Base-by-base conservation (phyloP, 1,140 invertebrate species). In the Leptinotarsa undecemlineata region DNA sequence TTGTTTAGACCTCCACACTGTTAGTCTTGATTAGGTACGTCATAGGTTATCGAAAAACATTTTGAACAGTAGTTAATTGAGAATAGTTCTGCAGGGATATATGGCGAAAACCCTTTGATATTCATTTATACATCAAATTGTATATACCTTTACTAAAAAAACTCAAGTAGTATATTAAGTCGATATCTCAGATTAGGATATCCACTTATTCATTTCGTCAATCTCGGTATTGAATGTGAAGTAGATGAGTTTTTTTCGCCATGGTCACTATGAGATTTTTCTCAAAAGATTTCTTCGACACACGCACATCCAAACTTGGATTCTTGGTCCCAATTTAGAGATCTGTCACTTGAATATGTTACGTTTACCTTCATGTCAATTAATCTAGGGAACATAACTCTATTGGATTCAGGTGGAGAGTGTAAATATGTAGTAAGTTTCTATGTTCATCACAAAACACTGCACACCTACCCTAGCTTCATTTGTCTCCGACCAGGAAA, bases 301-400 rank as follows among this genome's bases (percentile, higher is more conserved):
- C 48, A 64, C 71, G 71, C 71, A 72, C 71, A 72, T 66, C 26
- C 26, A 33, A 33, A 33, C 23, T 62, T 23, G 33, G 11, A 26
- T 26, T 72, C 71, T 72, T 72, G 71, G 71, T 63, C 61, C 62
- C 71, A 72, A 72, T 72, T 72, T 64, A 47, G 47, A 42, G 61
- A 60, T 64, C 23, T 72, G 61, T 69, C 73, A 64, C 67, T 69
- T 68, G 48, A 71, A 81, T 78, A 83, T 82, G 82, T 84, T 83
- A 78, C 82, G 82, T 84, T 85, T 82, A 85, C 82, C 82, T 85
- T 84, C 82, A 84, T 84, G 84, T 85, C 84, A 85, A 85, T 85
- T 85, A 85, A 80, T 84, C 81, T 85, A 85, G 84, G 84, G 84
- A 85, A 84, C 84, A 85, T 83, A 80, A 78, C 80, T 81, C 79